A percentile compares a stretch with the other conserved stretches of the same genome.
phyloP scores from a whole-genome alignment of 2,113 vertebrate genomes.

The Puma concolor region DNA sequence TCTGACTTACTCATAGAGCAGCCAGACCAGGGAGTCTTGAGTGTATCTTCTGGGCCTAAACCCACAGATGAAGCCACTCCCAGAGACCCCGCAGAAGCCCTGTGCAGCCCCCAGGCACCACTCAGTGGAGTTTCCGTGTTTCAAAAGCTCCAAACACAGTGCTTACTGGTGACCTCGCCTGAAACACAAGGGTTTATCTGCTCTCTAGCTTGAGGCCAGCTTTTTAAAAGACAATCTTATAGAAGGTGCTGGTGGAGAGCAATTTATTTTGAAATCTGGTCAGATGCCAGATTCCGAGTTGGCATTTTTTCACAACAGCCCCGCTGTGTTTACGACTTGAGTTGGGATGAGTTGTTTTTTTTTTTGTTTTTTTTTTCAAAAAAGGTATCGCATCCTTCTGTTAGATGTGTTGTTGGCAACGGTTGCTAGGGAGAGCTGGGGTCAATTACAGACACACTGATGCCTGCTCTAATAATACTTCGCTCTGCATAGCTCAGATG shows the following conservation, averaged over 20 bases:
- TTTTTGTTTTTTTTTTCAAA: constrained; percentile 65
- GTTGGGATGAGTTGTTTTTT: neutral
- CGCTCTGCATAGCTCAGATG: constrained; percentile 86
- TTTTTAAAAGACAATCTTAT: constrained; percentile 57
- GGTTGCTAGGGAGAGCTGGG: constrained; percentile 87
- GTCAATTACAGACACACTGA: constrained; percentile 87
- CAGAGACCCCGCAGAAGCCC: neutral
- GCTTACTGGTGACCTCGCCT: neutral
- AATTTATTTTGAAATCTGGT: constrained; percentile 52
- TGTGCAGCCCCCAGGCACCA: neutral
- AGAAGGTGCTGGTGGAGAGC: neutral
- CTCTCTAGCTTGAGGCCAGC: neutral
- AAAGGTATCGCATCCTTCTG: constrained; percentile 88
- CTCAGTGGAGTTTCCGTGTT: neutral
- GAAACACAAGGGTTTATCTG: neutral
- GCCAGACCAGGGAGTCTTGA: neutral
- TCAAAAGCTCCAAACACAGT: neutral
- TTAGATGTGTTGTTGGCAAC: constrained; percentile 87
- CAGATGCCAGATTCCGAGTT: constrained; percentile 41
- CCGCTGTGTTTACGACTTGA: constrained; percentile 64
- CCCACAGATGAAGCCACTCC: neutral
- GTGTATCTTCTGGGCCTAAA: neutral
- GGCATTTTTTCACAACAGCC: neutral
- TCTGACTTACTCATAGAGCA: neutral
- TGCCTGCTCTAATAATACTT: constrained; percentile 89